Evolutionary conservation across 2,888 invertebrate genomes (phyloP), one percentile per base, ranked within the genome.

Genomic region (Heliconius hortense): DNA sequence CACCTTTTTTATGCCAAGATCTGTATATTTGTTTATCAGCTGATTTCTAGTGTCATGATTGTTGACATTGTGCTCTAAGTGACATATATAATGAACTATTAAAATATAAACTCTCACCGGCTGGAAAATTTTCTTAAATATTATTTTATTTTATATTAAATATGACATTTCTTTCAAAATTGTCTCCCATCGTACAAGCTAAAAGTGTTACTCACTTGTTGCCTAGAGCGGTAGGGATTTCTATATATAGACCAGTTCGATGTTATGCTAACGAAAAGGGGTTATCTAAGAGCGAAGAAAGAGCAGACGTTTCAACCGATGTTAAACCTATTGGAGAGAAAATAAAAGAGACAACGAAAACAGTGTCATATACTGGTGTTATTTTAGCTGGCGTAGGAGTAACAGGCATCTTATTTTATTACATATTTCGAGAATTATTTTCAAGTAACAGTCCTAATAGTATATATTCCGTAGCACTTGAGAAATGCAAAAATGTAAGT

Each of bases 321-420:
- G 96, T 96, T 3, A 94, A 95, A 76, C 96, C 96, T 11, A 83
- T 96, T 15, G 96, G 96, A 21, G 96, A 96, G 83, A 96, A 96
- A 95, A 97, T 98, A 2, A 98, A 98, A 88, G 98, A 98, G 91
- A 97, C 97, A 24, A 97, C 98, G 2, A 98, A 98, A 91, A 98
- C 98, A 80, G 96, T 95, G 4, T 97, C 97, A 13, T 98, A 98
- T 85, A 95, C 97, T 82, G 96, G 96, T 21, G 95, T 99, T 2
- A 97, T 98, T 80, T 84, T 98, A 71, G 91, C 96, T 59, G 98
- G 98, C 2, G 87, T 98, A 76, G 97, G 97, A 60, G 96, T 98
- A 1, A 97, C 98, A 62, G 97, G 96, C 35, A 91, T 97, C 4
- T 96, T 98, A 88, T 96, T 98, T 85, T 98, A 96, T 88, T 96